These are phyloP conservation scores for Gila orcuttii DNA, from an alignment of 2,113 vertebrate species.

Conservation along the genomic window DNA sequence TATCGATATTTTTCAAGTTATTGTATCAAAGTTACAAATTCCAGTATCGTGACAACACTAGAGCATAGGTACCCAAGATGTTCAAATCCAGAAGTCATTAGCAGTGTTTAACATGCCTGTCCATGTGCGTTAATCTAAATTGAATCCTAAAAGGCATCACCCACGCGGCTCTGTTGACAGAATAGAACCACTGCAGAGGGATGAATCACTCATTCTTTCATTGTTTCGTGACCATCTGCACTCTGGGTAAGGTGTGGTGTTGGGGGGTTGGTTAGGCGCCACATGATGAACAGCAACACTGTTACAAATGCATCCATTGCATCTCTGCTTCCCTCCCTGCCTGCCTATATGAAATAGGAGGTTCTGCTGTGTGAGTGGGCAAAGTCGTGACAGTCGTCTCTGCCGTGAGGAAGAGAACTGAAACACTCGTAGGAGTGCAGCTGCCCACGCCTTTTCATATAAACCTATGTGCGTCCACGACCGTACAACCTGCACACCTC, in stretches of 20 bases:
- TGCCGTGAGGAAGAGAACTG: slow-evolving; percentile 56
- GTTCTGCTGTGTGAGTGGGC: slow-evolving; percentile 69
- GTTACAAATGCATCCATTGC: slow-evolving; percentile 33
- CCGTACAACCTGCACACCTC: slow-evolving; percentile 35
- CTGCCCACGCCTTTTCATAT: slow-evolving; percentile 46
- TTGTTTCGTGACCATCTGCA: slow-evolving; percentile 47
- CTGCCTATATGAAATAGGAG: slow-evolving; percentile 57
- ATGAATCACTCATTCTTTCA: slow-evolving; percentile 50
- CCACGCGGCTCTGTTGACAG: slow-evolving; percentile 49
- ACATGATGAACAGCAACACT: slow-evolving; percentile 15
- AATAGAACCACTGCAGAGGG: slow-evolving; percentile 39
- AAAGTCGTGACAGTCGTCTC: slow-evolving; percentile 70
- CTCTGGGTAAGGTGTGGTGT: slow-evolving; percentile 35
- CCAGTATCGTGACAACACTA: too few species aligned
- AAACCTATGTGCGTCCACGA: slow-evolving; percentile 31
- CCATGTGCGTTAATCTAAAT: slow-evolving; percentile 36
- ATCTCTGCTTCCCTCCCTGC: slow-evolving; percentile 21
- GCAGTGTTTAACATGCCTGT: slow-evolving; percentile 47
- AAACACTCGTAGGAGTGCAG: slow-evolving; percentile 48
- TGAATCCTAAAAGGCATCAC: slow-evolving; percentile 50
- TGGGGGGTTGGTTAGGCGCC: slow-evolving; percentile 22
- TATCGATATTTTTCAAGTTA: too few species aligned
- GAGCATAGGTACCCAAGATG: slow-evolving; percentile 2
- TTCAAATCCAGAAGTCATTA: slow-evolving; percentile 46
- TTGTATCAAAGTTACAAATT: too few species aligned